Percentiles rank a stretch among this genome's conserved stretches.
phyloP scores from a whole-genome alignment of 2,888 invertebrate genomes.

The Hirtodrosophila duncani region DNA sequence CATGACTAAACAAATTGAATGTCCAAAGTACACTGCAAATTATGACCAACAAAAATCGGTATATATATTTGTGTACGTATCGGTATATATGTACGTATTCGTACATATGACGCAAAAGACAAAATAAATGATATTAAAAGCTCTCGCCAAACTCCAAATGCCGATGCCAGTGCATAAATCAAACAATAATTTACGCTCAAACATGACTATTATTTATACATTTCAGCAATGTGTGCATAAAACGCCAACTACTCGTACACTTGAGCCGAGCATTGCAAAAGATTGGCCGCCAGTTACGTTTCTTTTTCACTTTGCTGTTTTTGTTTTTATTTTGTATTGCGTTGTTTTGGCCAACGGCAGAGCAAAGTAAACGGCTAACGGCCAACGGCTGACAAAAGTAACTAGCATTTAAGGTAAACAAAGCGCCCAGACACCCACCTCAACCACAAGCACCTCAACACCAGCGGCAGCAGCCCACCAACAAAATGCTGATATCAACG shows the following conservation, averaged over 20 bases:
- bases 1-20: no score
- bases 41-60: no score
- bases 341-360: background rate
- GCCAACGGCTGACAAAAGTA: no score
- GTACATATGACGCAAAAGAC: no score
- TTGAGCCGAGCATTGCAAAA: conserved; percentile 55
- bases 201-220: conserved; percentile 51
- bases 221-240: conserved; percentile 68
- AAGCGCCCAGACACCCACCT: conserved; percentile 38
- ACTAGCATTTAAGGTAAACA: conserved; percentile 47
- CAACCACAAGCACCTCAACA: background rate
- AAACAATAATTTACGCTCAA: conserved; percentile 50
- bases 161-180: conserved; percentile 43
- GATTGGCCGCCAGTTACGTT: conserved; percentile 44
- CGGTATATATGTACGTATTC: no score
- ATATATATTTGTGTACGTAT: no score
- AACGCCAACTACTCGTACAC: conserved; percentile 42
- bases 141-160: conserved; percentile 48
- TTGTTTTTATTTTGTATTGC: background rate
- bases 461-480: conserved; percentile 13
- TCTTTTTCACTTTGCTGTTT: conserved; percentile 9
- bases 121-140: conserved; percentile 14
- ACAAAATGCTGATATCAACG: conserved; percentile 72
- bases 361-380: conserved; percentile 46
- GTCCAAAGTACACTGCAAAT: no score